These are phyloP conservation scores for Xiphophorus maculatus DNA, from an alignment of 2,113 vertebrate species.

Conservation along the genomic window DNA sequence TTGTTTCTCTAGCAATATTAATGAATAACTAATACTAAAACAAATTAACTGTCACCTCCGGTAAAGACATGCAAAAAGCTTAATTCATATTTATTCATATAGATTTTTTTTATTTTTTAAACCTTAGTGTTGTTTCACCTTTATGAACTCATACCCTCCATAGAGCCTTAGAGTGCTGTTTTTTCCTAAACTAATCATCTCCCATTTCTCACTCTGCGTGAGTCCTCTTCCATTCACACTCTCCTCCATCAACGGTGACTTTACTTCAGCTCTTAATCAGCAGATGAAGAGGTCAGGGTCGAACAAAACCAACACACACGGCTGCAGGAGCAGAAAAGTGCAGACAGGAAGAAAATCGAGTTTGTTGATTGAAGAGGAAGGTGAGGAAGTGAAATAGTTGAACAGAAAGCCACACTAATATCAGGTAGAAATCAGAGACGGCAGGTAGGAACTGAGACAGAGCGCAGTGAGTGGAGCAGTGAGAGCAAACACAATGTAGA, in stretches of 20 bases:
- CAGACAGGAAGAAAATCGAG: slow-evolving; percentile 54
- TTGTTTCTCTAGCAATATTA: not conserved
- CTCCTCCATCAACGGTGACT: slow-evolving; percentile 11
- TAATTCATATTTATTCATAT: not conserved
- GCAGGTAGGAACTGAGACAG: slow-evolving; percentile 6
- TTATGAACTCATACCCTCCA: not conserved
- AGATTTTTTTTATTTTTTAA: too few species aligned
- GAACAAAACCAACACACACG: slow-evolving; percentile 13
- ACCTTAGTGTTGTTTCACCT: not conserved
- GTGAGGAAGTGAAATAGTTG: slow-evolving; percentile 42
- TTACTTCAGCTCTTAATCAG: slow-evolving; percentile 19
- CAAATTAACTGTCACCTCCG: not conserved
- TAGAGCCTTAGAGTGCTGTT: slow-evolving; percentile 2
- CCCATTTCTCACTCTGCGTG: not conserved
- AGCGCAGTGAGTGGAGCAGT: slow-evolving; percentile 9
- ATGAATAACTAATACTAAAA: not conserved
- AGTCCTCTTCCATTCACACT: slow-evolving; percentile 8
- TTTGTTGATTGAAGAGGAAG: slow-evolving; percentile 58
- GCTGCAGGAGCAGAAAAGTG: slow-evolving; percentile 26
- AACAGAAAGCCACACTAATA: slow-evolving; percentile 28
- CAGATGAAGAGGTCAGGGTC: slow-evolving; percentile 31
- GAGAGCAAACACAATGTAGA: slow-evolving; percentile 19
- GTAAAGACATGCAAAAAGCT: not conserved
- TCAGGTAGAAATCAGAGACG: slow-evolving; percentile 28
- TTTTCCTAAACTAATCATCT: not conserved